Percentiles rank a stretch among this genome's conserved stretches.
Conservation (phyloP, 2,888 invertebrate genomes). For the Tinea trinotella region DNA sequence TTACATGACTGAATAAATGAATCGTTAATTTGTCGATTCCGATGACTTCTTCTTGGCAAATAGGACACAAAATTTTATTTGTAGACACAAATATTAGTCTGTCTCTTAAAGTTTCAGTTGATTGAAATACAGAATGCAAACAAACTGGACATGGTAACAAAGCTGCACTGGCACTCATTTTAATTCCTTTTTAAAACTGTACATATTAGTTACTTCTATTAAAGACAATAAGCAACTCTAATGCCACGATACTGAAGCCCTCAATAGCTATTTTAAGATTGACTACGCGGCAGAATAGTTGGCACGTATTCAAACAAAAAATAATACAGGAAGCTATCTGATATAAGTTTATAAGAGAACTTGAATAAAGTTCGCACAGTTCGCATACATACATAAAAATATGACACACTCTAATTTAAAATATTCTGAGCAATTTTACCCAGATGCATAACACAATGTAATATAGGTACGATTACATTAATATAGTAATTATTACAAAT, state of each 20-base stretch:
- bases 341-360: background rate
- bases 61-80: constrained; percentile 81
- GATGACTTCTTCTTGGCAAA: constrained; percentile 81
- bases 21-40: constrained; percentile 89
- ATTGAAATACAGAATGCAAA: constrained; percentile 79
- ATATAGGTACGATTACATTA: too few relatives aligned
- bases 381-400: too few relatives aligned
- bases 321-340: constrained; percentile 12
- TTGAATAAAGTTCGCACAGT: background rate
- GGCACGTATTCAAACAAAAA: constrained; percentile 15
- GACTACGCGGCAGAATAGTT: constrained; percentile 29
- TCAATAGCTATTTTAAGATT: constrained; percentile 55
- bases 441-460: too few relatives aligned
- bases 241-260: constrained; percentile 47
- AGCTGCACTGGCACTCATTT: constrained; percentile 66
- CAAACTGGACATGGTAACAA: constrained; percentile 84
- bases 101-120: constrained; percentile 78
- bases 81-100: constrained; percentile 83
- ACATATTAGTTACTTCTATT: background rate
- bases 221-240: constrained; percentile 28
- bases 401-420: too few relatives aligned
- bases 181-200: background rate
- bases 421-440: too few relatives aligned
- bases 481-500: too few relatives aligned
- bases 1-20: constrained; percentile 83